A percentile compares a stretch with the other conserved stretches of the same genome.
phyloP scores from a whole-genome alignment of 2,797 vertebrate species.

The Sebastes nivosus region DNA sequence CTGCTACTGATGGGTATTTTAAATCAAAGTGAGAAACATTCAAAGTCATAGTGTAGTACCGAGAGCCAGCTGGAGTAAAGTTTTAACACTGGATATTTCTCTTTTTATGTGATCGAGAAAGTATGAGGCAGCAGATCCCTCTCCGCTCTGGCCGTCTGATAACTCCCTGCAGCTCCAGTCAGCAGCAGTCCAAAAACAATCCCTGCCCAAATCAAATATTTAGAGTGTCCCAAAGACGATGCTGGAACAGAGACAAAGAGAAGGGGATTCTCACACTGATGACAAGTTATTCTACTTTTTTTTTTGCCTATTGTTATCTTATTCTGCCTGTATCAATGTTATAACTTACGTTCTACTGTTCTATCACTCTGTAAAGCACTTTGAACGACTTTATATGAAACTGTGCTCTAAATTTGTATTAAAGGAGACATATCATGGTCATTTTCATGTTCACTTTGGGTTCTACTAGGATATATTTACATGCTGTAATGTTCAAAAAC shows the following conservation, averaged over 20 bases:
- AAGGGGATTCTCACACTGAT: slow-evolving; percentile 4
- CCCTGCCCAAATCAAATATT: slow-evolving; percentile 32
- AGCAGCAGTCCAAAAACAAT: slow-evolving; percentile 17
- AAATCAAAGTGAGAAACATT: slow-evolving; percentile 28
- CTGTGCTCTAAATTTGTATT: not conserved
- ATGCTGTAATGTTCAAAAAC: no score
- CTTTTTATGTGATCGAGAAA: slow-evolving; percentile 4
- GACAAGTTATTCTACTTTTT: not conserved
- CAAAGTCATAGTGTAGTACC: not conserved
- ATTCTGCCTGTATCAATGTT: not conserved
- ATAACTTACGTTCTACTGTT: not conserved
- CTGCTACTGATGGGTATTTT: slow-evolving; percentile 32
- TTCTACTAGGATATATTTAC: no score
- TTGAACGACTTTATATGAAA: not conserved
- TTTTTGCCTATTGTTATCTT: not conserved
- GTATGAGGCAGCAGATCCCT: slow-evolving; percentile 25
- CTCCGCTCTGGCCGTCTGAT: slow-evolving; percentile 20
- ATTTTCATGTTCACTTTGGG: no score
- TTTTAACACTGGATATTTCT: not conserved
- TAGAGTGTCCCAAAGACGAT: not conserved
- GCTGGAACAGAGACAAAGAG: slow-evolving; percentile 30
- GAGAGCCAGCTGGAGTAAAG: slow-evolving; percentile 30
- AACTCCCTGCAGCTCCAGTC: slow-evolving; percentile 9
- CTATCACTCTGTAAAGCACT: not conserved
- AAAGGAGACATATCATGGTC: not conserved